Evolutionary conservation across 2,888 invertebrate species (phyloP).

Genomic region (Leptinotarsa tumamoca): DNA sequence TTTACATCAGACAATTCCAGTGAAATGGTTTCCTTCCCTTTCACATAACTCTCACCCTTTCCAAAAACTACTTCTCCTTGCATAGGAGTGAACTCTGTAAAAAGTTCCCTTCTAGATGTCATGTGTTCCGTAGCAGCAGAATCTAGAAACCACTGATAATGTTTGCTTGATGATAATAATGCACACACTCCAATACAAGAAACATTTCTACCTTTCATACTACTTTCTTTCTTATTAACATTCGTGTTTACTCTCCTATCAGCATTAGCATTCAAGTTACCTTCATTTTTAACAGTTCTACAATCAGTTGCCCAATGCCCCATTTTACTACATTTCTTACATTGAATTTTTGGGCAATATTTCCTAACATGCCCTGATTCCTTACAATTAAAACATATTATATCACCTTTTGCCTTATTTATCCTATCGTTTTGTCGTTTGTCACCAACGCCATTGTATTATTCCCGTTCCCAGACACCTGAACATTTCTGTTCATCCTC

Average conservation of each 20-base stretch:
- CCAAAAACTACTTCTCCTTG: neutral
- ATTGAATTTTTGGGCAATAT: neutral
- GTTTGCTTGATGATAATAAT: neutral
- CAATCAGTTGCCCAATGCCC: neutral
- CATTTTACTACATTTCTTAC: neutral
- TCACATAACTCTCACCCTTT: neutral
- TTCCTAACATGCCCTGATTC: neutral
- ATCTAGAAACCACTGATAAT: neutral
- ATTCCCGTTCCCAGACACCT: neutral
- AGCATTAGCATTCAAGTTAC: too few species aligned
- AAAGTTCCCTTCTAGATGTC: neutral
- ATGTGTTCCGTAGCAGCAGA: neutral
- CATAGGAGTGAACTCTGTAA: neutral
- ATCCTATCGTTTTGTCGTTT: neutral
- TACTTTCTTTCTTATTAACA: neutral
- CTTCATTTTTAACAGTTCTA: neutral
- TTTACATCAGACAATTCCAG: neutral
- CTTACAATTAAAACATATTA: neutral
- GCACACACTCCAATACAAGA: neutral
- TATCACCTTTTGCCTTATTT: neutral
- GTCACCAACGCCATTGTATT: neutral
- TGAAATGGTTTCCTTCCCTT: neutral
- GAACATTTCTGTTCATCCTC: neutral
- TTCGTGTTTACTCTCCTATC: too few species aligned
- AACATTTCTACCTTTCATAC: neutral